These are phyloP conservation scores for Channallabes apus DNA, from an alignment of 2,797 vertebrate species.

Conservation along the genomic window DNA sequence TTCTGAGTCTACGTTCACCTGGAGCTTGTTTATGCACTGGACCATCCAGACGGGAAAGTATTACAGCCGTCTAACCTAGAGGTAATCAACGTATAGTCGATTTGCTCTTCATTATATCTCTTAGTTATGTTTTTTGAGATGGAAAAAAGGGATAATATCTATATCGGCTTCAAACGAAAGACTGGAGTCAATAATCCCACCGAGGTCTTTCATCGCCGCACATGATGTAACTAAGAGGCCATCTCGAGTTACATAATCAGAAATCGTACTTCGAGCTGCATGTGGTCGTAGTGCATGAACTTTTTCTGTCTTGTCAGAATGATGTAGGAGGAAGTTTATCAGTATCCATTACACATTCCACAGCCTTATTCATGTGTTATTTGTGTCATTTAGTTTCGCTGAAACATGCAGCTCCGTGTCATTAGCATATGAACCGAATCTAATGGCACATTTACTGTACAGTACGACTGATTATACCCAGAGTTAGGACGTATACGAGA, in stretches of 20 bases:
- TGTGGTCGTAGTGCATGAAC: background rate
- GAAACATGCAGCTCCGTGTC: background rate
- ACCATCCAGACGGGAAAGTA: background rate
- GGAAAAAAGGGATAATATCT: background rate
- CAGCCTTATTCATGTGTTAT: background rate
- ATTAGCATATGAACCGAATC: background rate
- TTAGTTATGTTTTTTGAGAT: background rate
- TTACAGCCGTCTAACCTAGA: background rate
- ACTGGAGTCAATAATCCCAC: background rate
- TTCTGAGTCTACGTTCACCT: background rate
- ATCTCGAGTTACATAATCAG: background rate
- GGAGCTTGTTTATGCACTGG: background rate
- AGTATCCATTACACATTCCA: background rate
- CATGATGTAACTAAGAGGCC: background rate
- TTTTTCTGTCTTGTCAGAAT: background rate
- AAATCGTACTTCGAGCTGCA: background rate
- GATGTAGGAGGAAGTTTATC: slow-evolving; percentile 1
- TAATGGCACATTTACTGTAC: background rate
- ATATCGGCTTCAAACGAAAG: background rate
- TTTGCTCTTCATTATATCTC: background rate
- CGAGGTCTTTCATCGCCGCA: background rate
- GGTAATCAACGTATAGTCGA: background rate
- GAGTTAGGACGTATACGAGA: background rate
- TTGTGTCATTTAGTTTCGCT: background rate
- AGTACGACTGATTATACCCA: background rate